These are phyloP conservation scores for Stegastes partitus DNA, from an alignment of 2,113 vertebrate species.

Conservation along the genomic window DNA sequence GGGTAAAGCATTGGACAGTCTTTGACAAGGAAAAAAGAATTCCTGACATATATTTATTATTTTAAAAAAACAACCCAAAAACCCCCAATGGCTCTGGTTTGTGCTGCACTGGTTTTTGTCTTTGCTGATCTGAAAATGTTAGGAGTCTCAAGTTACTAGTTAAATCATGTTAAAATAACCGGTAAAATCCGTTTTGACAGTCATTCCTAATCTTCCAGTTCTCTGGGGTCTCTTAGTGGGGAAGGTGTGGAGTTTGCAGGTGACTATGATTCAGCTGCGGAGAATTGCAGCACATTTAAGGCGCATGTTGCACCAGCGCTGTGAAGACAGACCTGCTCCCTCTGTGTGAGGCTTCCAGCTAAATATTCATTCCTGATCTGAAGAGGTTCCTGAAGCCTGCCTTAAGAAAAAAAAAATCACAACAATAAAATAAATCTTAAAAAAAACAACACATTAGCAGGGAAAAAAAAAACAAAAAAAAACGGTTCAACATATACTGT, in stretches of 20 bases:
- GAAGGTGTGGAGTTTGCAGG: background rate
- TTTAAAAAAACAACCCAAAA: no score
- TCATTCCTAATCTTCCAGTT: no score
- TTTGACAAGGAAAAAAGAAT: no score
- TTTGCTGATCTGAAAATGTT: no score
- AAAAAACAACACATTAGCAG: slow-evolving; percentile 37
- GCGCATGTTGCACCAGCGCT: background rate
- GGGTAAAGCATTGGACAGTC: no score
- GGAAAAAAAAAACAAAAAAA: slow-evolving; percentile 30
- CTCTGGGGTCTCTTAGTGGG: no score
- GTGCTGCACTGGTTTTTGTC: no score
- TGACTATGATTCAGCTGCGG: background rate
- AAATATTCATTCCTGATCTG: background rate
- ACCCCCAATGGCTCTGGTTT: no score
- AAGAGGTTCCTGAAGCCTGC: slow-evolving; percentile 19
- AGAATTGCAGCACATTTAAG: slow-evolving; percentile 3
- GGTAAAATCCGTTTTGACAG: slow-evolving; percentile 3
- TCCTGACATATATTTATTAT: no score
- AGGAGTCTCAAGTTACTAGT: background rate
- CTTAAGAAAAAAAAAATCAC: slow-evolving; percentile 28
- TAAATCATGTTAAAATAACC: slow-evolving; percentile 19
- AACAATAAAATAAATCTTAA: slow-evolving; percentile 55
- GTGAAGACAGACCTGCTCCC: background rate
- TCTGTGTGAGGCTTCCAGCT: background rate
- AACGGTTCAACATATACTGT: slow-evolving; percentile 18